Evolutionary conservation across 2,888 invertebrate species (phyloP).

Genomic region (Limnephilus marmoratus): DNA sequence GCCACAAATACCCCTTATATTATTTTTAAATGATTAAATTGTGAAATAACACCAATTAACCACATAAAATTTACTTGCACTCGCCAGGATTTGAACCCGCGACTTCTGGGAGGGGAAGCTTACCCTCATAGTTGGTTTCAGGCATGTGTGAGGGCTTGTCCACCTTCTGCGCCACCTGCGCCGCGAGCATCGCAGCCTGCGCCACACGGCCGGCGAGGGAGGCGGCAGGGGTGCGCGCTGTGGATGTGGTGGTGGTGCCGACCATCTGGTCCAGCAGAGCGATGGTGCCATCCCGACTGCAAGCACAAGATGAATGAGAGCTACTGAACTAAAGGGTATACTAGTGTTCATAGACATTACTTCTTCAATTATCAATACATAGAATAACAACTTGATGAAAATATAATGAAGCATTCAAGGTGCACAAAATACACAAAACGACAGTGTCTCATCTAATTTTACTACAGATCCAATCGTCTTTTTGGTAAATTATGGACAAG

Average conservation of each 20-base stretch:
- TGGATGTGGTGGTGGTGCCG: slow-evolving; percentile 76
- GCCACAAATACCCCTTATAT: too few species aligned
- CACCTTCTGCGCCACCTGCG: slow-evolving; percentile 72
- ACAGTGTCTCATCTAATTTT: too few species aligned
- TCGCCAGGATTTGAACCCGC: too few species aligned
- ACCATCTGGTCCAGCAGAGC: slow-evolving; percentile 77
- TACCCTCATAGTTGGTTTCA: slow-evolving; percentile 31
- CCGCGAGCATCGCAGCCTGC: slow-evolving; percentile 78
- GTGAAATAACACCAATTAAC: too few species aligned
- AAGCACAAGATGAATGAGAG: neutral
- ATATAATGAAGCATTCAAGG: too few species aligned
- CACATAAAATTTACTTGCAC: too few species aligned
- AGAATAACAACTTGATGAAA: too few species aligned
- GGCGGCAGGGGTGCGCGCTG: slow-evolving; percentile 73
- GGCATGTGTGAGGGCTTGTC: slow-evolving; percentile 6
- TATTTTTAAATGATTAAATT: too few species aligned
- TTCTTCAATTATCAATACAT: too few species aligned
- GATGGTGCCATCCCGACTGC: slow-evolving; percentile 73
- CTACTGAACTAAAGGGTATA: neutral
- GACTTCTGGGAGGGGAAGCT: neutral
- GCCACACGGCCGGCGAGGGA: slow-evolving; percentile 79
- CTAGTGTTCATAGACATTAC: neutral
- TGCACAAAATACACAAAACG: too few species aligned
- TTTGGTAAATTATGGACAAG: too few species aligned
- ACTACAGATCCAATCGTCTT: neutral